phyloP scores from a whole-genome alignment of 1,140 invertebrate genomes.

The Drosophila nigrodunni region DNA sequence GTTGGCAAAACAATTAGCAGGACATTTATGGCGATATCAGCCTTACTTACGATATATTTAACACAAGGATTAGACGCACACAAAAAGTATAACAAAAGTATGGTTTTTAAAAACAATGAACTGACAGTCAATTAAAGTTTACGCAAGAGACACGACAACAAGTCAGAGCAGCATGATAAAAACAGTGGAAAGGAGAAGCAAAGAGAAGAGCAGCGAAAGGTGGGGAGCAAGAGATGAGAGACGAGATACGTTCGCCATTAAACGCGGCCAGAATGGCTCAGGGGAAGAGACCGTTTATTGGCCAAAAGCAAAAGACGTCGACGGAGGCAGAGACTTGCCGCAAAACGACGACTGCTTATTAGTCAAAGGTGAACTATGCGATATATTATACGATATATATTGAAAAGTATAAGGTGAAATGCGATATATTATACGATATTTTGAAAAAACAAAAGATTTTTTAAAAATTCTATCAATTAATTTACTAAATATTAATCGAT shows the following conservation, averaged over 20 bases:
- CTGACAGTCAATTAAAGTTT: constrained; percentile 79
- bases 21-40: no score
- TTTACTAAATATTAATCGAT: no score
- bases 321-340: neutral
- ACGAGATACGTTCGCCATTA: constrained; percentile 65
- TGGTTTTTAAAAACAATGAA: no score
- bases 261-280: constrained; percentile 36
- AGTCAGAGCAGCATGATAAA: constrained; percentile 29
- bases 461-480: no score
- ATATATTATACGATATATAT: neutral
- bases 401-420: neutral
- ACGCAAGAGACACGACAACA: constrained; percentile 62
- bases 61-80: neutral
- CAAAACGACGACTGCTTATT: constrained; percentile 8
- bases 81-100: no score
- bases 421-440: neutral
- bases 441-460: neutral
- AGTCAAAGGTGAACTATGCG: neutral
- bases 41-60: no score
- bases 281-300: constrained; percentile 62
- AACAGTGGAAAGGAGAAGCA: constrained; percentile 2
- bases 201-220: neutral
- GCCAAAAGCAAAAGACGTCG: constrained; percentile 78
- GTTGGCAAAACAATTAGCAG: constrained; percentile 52
- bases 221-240: neutral